Evolutionary conservation across 2,113 vertebrate genomes (phyloP).

Genomic region (Tamias sibiricus): DNA sequence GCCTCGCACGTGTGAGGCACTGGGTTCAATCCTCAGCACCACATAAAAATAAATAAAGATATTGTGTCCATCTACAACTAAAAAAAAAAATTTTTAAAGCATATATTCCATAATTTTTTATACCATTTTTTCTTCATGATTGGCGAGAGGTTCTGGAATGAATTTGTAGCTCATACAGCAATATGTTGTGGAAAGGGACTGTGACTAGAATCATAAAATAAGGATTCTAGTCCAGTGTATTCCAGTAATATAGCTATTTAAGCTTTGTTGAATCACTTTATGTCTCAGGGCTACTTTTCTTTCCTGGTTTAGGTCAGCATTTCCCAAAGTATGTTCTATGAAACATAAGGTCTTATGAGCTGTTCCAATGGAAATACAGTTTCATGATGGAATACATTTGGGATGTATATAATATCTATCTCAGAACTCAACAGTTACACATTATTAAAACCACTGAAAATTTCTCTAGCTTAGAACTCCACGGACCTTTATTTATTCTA

Average conservation of each 20-base stretch:
- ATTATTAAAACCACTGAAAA: neutral
- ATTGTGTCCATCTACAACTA: too few relatives aligned
- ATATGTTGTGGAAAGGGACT: slow-evolving; percentile 6
- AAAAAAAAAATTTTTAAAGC: neutral
- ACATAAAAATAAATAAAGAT: too few relatives aligned
- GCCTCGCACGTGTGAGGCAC: too few relatives aligned
- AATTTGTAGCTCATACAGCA: neutral
- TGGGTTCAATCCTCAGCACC: too few relatives aligned
- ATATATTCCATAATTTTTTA: slow-evolving; percentile 18
- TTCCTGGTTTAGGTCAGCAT: slow-evolving; percentile 6
- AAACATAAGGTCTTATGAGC: slow-evolving; percentile 6
- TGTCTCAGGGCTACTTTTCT: neutral
- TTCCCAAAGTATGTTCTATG: neutral
- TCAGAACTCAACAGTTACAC: neutral
- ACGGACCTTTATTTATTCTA: neutral
- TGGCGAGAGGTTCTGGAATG: neutral
- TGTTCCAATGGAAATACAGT: neutral
- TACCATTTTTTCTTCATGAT: neutral
- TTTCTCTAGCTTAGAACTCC: neutral
- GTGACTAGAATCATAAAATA: slow-evolving; percentile 19
- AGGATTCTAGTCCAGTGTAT: neutral
- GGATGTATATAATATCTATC: neutral
- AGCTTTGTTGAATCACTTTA: slow-evolving; percentile 23
- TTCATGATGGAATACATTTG: neutral
- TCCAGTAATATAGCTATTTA: neutral